Evolutionary conservation across 2,888 invertebrate genomes (phyloP), one percentile per base, ranked within the genome.

Genomic region (Andrena marginata): DNA sequence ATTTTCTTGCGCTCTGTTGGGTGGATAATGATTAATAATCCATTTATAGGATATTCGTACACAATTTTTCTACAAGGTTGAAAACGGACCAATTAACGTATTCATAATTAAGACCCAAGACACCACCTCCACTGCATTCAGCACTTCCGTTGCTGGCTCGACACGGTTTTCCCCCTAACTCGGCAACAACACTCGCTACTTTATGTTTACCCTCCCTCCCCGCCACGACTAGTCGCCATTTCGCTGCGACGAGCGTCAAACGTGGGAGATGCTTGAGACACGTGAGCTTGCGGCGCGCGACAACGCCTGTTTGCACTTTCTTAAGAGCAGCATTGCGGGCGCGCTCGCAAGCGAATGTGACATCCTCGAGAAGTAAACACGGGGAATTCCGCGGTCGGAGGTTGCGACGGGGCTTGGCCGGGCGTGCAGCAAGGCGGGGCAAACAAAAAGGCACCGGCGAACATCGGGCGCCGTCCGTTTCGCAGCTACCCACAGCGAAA

Each of bases 351-450:
- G 48, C 64, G 69, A 48, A 74, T 74, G 51, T 42, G 67, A 74
- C 74, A 68, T 74, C 68, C 74, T 74, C 74, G 64, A 64, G 76
- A 69, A 79, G 79, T 51, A 80, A 63, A 51, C 64, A 73, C 63
- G 23, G 31, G 48, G 13, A 56, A 56, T 26, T 26, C 54, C 29
- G 49, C 23, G 31, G 8, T 13, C 42, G n/a, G 49, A 68, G 75
- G 63, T 78, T 56, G 33, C 63, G 48, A 10, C 13, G 3, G 35
- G 77, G 77, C 69, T 79, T 77, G 8, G 20, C 2, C n/a, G 35
- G 42, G 49, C 29, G 33, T 16, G 59, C 26, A 33, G 4, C 20
- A 31, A 51, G 35, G 63, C 70, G 63, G n/a, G 20, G 69, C 64
- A 59, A 70, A 76, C 79, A 59, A 76, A 70, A 79, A 64, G 35